phyloP scores from a whole-genome alignment of 2,113 vertebrate genomes.

The Elephantulus edwardii region DNA sequence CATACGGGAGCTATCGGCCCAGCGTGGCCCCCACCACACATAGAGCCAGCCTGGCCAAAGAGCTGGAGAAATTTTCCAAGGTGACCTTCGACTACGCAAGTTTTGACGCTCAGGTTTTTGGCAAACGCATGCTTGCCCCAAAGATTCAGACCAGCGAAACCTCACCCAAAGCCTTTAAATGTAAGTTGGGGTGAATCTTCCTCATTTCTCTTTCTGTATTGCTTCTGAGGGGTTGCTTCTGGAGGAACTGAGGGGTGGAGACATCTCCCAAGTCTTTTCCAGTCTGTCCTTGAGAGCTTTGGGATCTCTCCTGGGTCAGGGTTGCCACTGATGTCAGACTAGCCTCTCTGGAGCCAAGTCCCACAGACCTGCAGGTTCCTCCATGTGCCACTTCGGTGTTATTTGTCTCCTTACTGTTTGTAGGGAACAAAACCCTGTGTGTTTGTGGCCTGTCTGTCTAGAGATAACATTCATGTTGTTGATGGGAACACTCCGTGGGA shows the following conservation, averaged over 20 bases:
- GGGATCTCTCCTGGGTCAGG: not conserved
- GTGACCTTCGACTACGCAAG: conserved; percentile 99
- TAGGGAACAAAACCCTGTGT: not conserved
- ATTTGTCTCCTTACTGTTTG: not conserved
- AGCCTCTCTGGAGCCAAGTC: not conserved
- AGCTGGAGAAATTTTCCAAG: conserved; percentile 99
- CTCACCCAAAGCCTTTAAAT: conserved; percentile 99
- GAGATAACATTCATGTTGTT: conserved; percentile 36
- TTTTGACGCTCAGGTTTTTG: conserved; percentile 99
- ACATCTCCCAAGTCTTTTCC: not conserved
- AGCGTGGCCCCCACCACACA: conserved; percentile 92
- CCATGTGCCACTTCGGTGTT: not conserved
- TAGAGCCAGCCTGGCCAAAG: conserved; percentile 97
- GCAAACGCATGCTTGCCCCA: conserved; percentile 98
- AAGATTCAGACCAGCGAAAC: conserved; percentile 98
- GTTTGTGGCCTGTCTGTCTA: not conserved
- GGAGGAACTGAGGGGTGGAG: not conserved
- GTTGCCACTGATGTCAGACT: not conserved
- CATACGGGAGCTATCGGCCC: conserved; percentile 93
- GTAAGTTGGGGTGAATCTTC: conserved; percentile 86
- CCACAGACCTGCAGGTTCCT: not conserved
- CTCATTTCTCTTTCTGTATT: not conserved
- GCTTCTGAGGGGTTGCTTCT: fast-evolving
- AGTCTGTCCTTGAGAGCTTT: not conserved
- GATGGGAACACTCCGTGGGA: conserved; percentile 56